Evolutionary conservation across 2,888 invertebrate species (phyloP).

Genomic region (Coenonympha glycerion): DNA sequence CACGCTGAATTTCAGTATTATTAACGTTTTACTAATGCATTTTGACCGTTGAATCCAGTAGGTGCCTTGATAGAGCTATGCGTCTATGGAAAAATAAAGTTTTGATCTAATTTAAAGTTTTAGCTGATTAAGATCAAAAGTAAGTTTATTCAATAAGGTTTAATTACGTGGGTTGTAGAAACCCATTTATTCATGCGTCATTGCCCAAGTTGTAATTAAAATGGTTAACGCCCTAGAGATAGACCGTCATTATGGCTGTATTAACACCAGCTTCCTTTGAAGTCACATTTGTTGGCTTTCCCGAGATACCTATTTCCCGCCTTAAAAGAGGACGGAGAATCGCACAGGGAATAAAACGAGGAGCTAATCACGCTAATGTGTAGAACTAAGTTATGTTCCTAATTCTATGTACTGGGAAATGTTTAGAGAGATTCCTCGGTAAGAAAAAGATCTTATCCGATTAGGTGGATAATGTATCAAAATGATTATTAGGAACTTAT

Average conservation of each 20-base stretch:
- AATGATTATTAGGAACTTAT: too few relatives aligned
- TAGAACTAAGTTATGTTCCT: conserved; percentile 16
- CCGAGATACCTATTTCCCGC: conserved; percentile 15
- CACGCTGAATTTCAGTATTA: too few relatives aligned
- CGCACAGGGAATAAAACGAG: conserved; percentile 14
- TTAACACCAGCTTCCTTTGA: conserved; percentile 4
- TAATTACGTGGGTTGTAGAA: too few relatives aligned
- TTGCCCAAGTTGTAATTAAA: neutral
- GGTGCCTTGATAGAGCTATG: too few relatives aligned
- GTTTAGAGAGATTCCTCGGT: neutral
- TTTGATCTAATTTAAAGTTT: too few relatives aligned
- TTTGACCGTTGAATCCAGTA: too few relatives aligned
- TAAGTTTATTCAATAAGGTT: too few relatives aligned
- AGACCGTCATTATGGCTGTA: conserved; percentile 2
- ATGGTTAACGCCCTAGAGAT: neutral
- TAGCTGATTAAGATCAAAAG: too few relatives aligned
- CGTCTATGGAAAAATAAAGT: too few relatives aligned
- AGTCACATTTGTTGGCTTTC: conserved; percentile 14
- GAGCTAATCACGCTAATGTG: conserved; percentile 24
- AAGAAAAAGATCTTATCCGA: neutral
- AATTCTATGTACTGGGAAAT: conserved; percentile 5
- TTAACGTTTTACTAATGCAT: too few relatives aligned
- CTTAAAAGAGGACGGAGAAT: conserved; percentile 13
- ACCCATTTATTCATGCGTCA: neutral
- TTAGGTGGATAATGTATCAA: too few relatives aligned